Evolutionary conservation across 92 coral and sea anemone species (phyloP), one percentile per base, ranked within the genome.

Genomic region (Paramuricea clavata): DNA sequence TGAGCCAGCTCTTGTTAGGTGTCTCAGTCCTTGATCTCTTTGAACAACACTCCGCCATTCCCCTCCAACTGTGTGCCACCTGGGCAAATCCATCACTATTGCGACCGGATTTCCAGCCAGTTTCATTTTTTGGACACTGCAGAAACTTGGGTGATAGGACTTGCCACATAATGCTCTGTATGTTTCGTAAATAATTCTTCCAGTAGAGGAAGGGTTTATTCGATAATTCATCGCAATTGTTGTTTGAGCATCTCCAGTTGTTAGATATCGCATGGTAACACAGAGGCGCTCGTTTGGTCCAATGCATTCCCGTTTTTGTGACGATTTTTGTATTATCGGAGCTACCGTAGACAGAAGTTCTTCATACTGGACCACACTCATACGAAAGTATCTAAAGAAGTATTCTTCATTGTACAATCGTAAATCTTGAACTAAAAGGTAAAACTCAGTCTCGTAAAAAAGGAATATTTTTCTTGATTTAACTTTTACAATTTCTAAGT

Each of bases 141-240:
- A 64, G 62, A 56, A 22, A 72, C 47, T 23, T 70, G 34, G 43
- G 36, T 43, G 50, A 59, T 80, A 85, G 87, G 31, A 77, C 89
- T 59, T 75, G 85, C 88, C 92, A 89, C 43, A n/a, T n/a, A 83
- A 64, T 12, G 89, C 92, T 69, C 12, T 32, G 78, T 85, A 89
- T 67, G 85, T 89, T 44, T 88, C 92, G 12, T 36, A 64, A 61
- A 83, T 76, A 47, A 88, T 71, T 71, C 77, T 71, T 71, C 77
- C 77, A 39, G 34, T 30, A 35, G 77, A 71, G 12, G 77, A 34
- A 5, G 77, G 77, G 54, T 50, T 71, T 15, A 71, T 71, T 71
- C 77, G 15, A 30, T 71, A 71, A 43, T 71, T 71, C 77, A 71
- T 71, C 31, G 77, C 77, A 39, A 71, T 71, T 1, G 36, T 71